Percentiles rank a stretch among this genome's conserved stretches.
These are phyloP conservation scores for Sylvilagus bachmani DNA, from an alignment of 2,113 vertebrate genomes.

Conservation along the genomic window DNA sequence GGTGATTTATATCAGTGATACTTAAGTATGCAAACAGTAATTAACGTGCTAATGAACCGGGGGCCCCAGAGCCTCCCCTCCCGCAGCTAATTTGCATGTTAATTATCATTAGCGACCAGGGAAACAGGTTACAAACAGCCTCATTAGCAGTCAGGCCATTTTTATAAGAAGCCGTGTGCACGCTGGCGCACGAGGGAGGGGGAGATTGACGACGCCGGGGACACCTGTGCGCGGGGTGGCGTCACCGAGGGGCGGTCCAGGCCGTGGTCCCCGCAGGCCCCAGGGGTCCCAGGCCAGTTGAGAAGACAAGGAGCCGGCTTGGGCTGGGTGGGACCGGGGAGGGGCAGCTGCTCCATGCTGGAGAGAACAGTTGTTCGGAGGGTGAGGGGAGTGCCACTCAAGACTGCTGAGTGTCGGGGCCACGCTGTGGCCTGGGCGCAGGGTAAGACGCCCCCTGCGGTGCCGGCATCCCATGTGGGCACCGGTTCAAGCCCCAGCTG, in stretches of 20 bases:
- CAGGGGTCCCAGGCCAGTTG: no score
- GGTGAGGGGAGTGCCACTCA: no score
- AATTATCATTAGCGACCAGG: constrained; percentile 95
- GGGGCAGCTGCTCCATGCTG: not conserved
- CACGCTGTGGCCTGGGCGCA: no score
- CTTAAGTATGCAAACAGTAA: constrained; percentile 95
- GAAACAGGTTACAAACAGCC: constrained; percentile 93
- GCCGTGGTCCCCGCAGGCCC: no score
- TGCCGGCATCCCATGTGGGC: no score
- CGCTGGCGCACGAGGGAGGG: constrained; percentile 85
- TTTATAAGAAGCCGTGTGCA: constrained; percentile 89
- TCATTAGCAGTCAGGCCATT: constrained; percentile 95
- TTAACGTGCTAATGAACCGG: constrained; percentile 95
- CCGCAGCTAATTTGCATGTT: constrained; percentile 98
- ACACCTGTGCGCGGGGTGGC: not conserved
- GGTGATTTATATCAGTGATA: constrained; percentile 92
- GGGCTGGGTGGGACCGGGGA: not conserved
- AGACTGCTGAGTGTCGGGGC: no score
- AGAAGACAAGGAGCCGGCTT: no score
- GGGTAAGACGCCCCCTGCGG: no score
- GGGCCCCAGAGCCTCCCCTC: constrained; percentile 90
- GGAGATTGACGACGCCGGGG: constrained; percentile 86
- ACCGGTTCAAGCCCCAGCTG: no score
- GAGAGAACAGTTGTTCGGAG: no score
- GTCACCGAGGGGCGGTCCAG: accelerated